Conservation (phyloP, 2,797 vertebrate species). For the Thunnus albacares region DNA sequence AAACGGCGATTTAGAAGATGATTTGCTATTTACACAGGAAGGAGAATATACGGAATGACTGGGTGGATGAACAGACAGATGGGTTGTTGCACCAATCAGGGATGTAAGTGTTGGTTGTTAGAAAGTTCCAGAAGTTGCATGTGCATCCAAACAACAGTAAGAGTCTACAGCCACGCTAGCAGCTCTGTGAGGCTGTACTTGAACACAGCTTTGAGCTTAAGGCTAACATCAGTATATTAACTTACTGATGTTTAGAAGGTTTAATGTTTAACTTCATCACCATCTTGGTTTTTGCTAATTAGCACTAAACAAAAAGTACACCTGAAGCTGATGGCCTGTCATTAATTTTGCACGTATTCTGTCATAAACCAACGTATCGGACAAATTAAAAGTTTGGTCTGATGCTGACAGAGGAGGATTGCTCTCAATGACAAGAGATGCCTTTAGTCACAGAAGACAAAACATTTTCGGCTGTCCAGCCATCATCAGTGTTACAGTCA, state of each 20-base stretch:
- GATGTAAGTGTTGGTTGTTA: conserved; percentile 16
- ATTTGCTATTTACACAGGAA: conserved; percentile 65
- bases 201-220: neutral
- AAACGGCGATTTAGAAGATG: conserved; percentile 72
- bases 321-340: too few species aligned
- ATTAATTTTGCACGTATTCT: too few species aligned
- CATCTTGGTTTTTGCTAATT: neutral
- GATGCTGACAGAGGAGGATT: too few species aligned
- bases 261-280: too few species aligned
- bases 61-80: conserved; percentile 30
- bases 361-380: too few species aligned
- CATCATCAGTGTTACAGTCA: too few species aligned
- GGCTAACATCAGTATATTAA: neutral
- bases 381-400: too few species aligned
- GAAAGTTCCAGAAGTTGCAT: conserved; percentile 7
- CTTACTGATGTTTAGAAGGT: neutral
- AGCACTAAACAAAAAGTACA: too few species aligned
- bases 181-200: neutral
- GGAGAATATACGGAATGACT: conserved; percentile 25
- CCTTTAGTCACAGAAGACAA: too few species aligned
- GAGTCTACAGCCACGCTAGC: neutral
- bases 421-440: too few species aligned
- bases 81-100: conserved; percentile 25
- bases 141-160: neutral
- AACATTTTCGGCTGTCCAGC: too few species aligned